Percentiles rank a stretch among this genome's conserved stretches.
Conservation (phyloP, 2,888 invertebrate species). For the Corythucha ciliata region DNA sequence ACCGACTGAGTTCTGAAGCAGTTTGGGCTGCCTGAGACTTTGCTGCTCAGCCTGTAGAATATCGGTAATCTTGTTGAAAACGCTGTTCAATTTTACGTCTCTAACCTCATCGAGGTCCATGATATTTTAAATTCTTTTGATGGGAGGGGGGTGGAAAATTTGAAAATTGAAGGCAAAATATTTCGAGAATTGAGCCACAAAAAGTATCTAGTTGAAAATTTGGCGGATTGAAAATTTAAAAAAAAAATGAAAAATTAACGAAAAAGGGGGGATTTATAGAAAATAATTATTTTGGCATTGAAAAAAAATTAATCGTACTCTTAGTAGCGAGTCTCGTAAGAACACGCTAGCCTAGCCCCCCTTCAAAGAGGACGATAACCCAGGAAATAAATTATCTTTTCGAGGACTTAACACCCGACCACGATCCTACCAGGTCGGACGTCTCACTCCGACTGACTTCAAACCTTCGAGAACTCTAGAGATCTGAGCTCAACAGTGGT, state of each 20-base stretch:
- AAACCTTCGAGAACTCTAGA: conserved; percentile 1
- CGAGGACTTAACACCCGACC: not conserved
- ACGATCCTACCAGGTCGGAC: conserved; percentile 21
- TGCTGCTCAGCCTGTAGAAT: conserved; percentile 32
- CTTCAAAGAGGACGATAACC: too few relatives aligned
- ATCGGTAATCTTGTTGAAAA: conserved; percentile 35
- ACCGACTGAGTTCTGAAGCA: conserved; percentile 19
- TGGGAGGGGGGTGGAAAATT: not conserved
- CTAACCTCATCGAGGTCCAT: conserved; percentile 26
- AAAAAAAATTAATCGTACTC: not conserved
- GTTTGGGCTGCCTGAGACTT: conserved; percentile 21
- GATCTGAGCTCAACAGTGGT: too few relatives aligned
- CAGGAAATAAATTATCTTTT: too few relatives aligned
- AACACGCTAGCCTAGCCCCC: too few relatives aligned
- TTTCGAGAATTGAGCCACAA: not conserved
- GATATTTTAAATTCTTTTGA: conserved; percentile 1
- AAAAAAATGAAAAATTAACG: not conserved
- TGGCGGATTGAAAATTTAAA: not conserved
- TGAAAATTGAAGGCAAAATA: too few relatives aligned
- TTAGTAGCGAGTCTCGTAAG: not conserved
- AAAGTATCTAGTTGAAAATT: conserved; percentile 3
- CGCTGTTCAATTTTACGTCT: conserved; percentile 31
- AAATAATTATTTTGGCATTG: not conserved
- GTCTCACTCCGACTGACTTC: conserved; percentile 23
- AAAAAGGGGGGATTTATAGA: conserved; percentile 2